Percentiles rank a stretch among this genome's conserved stretches.
phyloP scores from a whole-genome alignment of 2,797 vertebrate genomes.

The Anas acuta region DNA sequence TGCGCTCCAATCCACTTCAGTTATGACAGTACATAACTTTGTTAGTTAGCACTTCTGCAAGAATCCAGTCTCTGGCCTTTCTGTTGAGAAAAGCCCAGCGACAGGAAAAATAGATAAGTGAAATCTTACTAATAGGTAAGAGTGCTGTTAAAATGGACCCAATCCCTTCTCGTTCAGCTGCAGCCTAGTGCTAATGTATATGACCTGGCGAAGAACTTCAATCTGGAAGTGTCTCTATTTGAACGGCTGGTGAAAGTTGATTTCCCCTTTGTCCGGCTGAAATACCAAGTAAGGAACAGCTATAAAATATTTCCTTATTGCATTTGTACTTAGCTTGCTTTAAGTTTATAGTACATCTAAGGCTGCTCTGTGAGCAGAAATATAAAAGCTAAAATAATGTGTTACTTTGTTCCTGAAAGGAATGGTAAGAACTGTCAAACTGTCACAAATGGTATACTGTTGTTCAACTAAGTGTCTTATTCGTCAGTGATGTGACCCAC shows the following conservation, averaged over 20 bases:
- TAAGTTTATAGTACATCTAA: not conserved
- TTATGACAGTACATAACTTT: not conserved
- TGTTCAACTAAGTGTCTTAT: not conserved
- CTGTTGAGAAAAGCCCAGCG: not conserved
- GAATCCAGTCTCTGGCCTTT: not conserved
- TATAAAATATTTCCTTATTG: not conserved
- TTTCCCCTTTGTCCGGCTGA: conserved; percentile 89
- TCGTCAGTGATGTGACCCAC: not conserved
- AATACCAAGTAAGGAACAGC: conserved; percentile 88
- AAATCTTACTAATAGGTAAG: not conserved
- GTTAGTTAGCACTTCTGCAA: not conserved
- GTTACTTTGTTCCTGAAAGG: not conserved
- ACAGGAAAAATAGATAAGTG: not conserved
- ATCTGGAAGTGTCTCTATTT: conserved; percentile 95
- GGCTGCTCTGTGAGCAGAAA: not conserved
- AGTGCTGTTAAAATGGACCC: not conserved
- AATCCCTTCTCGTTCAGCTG: conserved; percentile 80
- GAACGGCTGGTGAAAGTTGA: conserved; percentile 89
- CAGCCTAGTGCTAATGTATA: conserved; percentile 92
- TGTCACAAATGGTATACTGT: not conserved
- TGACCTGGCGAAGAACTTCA: conserved; percentile 92
- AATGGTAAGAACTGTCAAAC: not conserved
- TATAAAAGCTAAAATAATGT: not conserved
- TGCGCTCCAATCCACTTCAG: not conserved
- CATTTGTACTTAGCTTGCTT: not conserved